Conservation (phyloP, 2,113 vertebrate species). For the Leptodactylus fuscus region DNA sequence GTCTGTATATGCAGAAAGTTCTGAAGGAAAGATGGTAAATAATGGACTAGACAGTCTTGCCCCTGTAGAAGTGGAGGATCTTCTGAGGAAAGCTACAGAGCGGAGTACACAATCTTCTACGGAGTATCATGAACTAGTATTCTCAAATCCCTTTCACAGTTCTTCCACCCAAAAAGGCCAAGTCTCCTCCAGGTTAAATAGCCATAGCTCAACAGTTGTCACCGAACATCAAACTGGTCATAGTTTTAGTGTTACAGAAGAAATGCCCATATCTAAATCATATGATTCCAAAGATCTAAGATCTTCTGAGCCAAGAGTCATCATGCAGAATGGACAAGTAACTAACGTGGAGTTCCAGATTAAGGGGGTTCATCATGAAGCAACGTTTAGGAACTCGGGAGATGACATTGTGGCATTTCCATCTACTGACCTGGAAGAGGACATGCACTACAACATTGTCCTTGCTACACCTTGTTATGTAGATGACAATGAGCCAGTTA, state of each 20-base stretch:
- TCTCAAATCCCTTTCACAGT: conserved; percentile 81
- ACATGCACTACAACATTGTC: conserved; percentile 70
- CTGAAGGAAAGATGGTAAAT: conserved; percentile 64
- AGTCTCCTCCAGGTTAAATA: conserved; percentile 65
- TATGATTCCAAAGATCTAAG: background rate
- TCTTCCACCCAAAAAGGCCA: conserved; percentile 78
- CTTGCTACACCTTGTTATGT: conserved; percentile 74
- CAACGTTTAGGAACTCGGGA: conserved; percentile 59
- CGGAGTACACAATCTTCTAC: conserved; percentile 79
- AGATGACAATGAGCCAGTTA: conserved; percentile 79
- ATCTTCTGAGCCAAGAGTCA: conserved; percentile 31
- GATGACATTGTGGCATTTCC: conserved; percentile 56
- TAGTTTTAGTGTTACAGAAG: conserved; percentile 48
- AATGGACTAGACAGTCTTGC: conserved; percentile 79
- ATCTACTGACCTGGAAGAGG: conserved; percentile 65
- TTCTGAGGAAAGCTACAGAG: conserved; percentile 87
- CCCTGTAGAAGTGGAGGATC: conserved; percentile 85
- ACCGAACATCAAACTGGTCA: conserved; percentile 61
- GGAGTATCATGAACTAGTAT: conserved; percentile 90
- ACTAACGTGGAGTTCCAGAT: conserved; percentile 29
- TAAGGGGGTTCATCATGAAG: conserved; percentile 61
- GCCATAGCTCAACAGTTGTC: conserved; percentile 63
- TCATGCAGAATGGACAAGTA: background rate
- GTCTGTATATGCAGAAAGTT: conserved; percentile 83
- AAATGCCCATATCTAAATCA: background rate